phyloP scores from a whole-genome alignment of 2,113 vertebrate species.

The Piliocolobus tephrosceles region DNA sequence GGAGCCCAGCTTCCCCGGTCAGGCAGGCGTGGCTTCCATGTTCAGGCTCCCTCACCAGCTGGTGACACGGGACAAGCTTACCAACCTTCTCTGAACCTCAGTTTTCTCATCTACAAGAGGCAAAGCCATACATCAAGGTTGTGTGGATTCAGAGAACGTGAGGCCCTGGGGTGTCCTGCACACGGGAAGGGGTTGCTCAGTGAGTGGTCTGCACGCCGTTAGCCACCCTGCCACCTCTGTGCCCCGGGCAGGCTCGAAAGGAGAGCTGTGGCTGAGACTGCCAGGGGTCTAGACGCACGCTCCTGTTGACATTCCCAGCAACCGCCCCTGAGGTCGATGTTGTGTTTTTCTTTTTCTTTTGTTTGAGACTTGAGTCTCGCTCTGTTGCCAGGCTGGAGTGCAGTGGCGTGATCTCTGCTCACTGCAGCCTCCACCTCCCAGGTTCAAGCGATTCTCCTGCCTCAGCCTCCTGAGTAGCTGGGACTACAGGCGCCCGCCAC shows the following conservation, averaged over 20 bases:
- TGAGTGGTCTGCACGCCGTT: accelerated
- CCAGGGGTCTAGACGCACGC: accelerated
- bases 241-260: not conserved
- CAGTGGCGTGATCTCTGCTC: too few relatives aligned
- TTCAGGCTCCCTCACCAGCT: not conserved
- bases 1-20: not conserved
- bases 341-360: too few relatives aligned
- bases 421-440: too few relatives aligned
- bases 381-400: too few relatives aligned
- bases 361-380: too few relatives aligned
- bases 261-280: not conserved
- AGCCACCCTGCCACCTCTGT: accelerated
- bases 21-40: not conserved
- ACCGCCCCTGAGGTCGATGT: not conserved
- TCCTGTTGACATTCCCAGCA: accelerated
- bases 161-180: too few relatives aligned
- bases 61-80: not conserved
- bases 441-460: too few relatives aligned
- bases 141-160: not conserved
- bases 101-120: not conserved
- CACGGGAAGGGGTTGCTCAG: not conserved
- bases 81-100: not conserved
- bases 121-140: accelerated
- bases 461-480: too few relatives aligned
- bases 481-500: too few relatives aligned